These are phyloP conservation scores for Neopelma chrysocephalum DNA, from an alignment of 2,797 vertebrate genomes.

Conservation along the genomic window DNA sequence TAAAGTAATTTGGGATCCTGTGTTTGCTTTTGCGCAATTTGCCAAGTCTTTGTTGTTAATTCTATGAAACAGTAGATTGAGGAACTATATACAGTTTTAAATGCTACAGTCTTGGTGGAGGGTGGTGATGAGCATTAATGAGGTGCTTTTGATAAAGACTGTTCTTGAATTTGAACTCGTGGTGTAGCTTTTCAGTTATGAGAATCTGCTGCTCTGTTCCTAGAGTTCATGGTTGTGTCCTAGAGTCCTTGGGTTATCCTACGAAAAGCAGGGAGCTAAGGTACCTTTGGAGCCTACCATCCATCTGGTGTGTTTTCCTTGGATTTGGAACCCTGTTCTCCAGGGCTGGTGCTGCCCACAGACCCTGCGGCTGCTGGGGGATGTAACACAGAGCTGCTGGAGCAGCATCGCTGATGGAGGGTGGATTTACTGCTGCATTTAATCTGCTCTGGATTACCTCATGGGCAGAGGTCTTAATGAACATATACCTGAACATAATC, in stretches of 20 bases:
- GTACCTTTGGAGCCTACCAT: not conserved
- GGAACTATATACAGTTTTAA: not conserved
- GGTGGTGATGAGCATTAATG: not conserved
- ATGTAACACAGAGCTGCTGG: not conserved
- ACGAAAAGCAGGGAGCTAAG: not conserved
- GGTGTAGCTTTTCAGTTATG: fast-evolving
- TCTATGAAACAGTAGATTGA: not conserved
- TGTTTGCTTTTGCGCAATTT: not conserved
- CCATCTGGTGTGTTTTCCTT: not conserved
- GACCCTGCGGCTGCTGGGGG: not conserved
- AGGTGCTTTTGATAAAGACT: not conserved
- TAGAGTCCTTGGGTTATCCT: not conserved
- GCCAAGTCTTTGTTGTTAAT: not conserved
- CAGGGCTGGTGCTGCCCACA: not conserved
- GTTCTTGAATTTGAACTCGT: not conserved
- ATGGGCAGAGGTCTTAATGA: not conserved
- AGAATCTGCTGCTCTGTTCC: not conserved
- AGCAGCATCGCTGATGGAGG: not conserved
- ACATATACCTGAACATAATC: not conserved
- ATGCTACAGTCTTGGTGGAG: not conserved
- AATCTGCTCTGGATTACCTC: not conserved
- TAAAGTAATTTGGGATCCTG: not conserved
- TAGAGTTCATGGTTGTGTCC: not conserved
- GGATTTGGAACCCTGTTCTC: not conserved
- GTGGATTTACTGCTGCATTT: not conserved